phyloP scores from a whole-genome alignment of 2,888 invertebrate genomes.

The Plagodis dolabraria region DNA sequence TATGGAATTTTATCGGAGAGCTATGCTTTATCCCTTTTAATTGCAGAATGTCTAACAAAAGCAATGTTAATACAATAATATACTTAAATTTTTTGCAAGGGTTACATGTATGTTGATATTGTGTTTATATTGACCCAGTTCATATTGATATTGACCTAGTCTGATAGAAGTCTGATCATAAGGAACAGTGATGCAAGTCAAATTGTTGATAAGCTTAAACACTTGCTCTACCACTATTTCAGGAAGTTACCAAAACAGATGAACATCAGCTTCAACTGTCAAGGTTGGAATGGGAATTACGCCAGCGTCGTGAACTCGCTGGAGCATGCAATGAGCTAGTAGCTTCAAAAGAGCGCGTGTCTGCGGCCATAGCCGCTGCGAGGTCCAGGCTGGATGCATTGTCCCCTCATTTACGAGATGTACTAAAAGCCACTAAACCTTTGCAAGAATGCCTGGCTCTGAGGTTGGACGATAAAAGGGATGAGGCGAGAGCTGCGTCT shows the following conservation, averaged over 20 bases:
- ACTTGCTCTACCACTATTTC: background rate
- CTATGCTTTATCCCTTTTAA: too few species aligned
- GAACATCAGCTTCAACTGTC: conserved; percentile 93
- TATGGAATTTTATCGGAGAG: too few species aligned
- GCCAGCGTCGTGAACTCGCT: conserved; percentile 93
- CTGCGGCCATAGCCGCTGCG: conserved; percentile 90
- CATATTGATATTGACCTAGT: too few species aligned
- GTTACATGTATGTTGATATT: too few species aligned
- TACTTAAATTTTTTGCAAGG: too few species aligned
- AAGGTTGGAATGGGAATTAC: conserved; percentile 95
- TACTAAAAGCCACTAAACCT: conserved; percentile 91
- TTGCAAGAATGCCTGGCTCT: conserved; percentile 94
- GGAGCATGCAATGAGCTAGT: conserved; percentile 90
- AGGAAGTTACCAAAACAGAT: conserved; percentile 88
- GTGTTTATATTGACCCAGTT: too few species aligned
- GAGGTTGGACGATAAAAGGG: conserved; percentile 90
- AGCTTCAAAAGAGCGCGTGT: conserved; percentile 90
- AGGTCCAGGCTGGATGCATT: conserved; percentile 92
- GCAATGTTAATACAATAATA: too few species aligned
- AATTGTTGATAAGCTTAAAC: too few species aligned
- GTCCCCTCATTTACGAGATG: conserved; percentile 88
- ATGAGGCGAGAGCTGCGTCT: conserved; percentile 90
- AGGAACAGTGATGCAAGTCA: too few species aligned
- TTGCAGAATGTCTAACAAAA: too few species aligned
- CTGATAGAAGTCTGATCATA: too few species aligned